These are phyloP conservation scores for Busseola fusca DNA, from an alignment of 2,888 invertebrate species.

Conservation along the genomic window DNA sequence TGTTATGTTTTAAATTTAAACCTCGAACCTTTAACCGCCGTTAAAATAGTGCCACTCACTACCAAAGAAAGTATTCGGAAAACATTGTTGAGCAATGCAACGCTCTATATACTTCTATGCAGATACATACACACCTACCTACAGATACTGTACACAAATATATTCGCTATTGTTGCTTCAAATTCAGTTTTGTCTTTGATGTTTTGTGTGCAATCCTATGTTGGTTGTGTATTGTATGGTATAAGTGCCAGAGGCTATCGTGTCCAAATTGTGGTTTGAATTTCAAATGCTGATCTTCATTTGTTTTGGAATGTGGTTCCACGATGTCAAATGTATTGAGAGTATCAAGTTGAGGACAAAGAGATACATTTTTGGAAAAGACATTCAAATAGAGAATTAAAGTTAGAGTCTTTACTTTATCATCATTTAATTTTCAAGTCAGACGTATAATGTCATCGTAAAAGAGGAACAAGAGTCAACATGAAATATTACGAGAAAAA, in stretches of 20 bases:
- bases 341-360: neutral
- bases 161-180: conserved; percentile 16
- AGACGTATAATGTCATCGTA: neutral
- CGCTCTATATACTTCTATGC: conserved; percentile 1
- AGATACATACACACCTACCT: neutral
- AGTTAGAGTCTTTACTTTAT: neutral
- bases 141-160: conserved; percentile 1
- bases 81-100: conserved; percentile 44
- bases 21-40: conserved; percentile 10
- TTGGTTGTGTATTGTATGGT: conserved; percentile 7
- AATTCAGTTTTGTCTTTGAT: conserved; percentile 36
- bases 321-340: neutral
- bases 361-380: neutral
- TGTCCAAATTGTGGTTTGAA: conserved; percentile 1
- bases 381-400: neutral
- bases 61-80: conserved; percentile 33
- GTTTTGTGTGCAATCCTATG: conserved; percentile 33
- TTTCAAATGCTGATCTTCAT: conserved; percentile 1
- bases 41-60: conserved; percentile 30
- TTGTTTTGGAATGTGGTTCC: neutral
- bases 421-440: neutral
- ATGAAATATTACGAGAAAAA: neutral
- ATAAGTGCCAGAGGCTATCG: conserved; percentile 17
- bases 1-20: neutral
- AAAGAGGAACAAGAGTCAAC: neutral